A percentile compares a stretch with the other conserved stretches of the same genome.
Evolutionary conservation across 2,888 invertebrate species (phyloP).

Genomic region (Tetranychus truncatus): DNA sequence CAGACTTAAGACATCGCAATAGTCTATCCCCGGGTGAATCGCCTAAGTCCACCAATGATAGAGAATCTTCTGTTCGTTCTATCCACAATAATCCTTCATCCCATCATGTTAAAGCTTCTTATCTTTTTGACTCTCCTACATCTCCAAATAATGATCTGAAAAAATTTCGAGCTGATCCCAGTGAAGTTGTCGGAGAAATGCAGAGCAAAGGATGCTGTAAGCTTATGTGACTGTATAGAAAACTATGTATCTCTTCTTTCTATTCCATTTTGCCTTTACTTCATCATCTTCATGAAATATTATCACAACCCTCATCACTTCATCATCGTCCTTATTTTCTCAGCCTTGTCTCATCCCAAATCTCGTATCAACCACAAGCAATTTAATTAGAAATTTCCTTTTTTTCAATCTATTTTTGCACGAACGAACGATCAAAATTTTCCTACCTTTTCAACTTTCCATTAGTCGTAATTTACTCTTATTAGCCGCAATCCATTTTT

Average conservation of each 20-base stretch:
- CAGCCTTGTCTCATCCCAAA: neutral
- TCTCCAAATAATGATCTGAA: slow-evolving; percentile 24
- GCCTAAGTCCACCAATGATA: neutral
- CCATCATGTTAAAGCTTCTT: slow-evolving; percentile 17
- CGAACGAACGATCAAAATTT: neutral
- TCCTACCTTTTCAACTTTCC: neutral
- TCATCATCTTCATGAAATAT: neutral
- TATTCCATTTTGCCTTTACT: neutral
- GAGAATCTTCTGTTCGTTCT: neutral
- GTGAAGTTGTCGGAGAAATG: slow-evolving; percentile 26
- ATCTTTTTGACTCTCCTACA: slow-evolving; percentile 23
- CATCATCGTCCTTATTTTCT: neutral
- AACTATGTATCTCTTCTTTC: neutral
- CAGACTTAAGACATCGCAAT: slow-evolving; percentile 28
- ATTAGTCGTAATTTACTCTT: neutral
- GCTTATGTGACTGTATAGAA: slow-evolving; percentile 5
- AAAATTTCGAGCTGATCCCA: slow-evolving; percentile 26
- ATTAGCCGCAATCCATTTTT: neutral
- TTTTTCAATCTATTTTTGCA: neutral
- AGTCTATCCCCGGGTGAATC: slow-evolving; percentile 20
- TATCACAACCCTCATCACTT: neutral
- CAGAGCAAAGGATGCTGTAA: slow-evolving; percentile 25
- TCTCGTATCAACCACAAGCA: neutral
- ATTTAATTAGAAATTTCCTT: neutral
- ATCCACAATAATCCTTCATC: neutral